Percentiles rank a stretch among this genome's conserved stretches.
These are phyloP conservation scores for Tetropium fuscum DNA, from an alignment of 2,888 invertebrate species.

Conservation along the genomic window DNA sequence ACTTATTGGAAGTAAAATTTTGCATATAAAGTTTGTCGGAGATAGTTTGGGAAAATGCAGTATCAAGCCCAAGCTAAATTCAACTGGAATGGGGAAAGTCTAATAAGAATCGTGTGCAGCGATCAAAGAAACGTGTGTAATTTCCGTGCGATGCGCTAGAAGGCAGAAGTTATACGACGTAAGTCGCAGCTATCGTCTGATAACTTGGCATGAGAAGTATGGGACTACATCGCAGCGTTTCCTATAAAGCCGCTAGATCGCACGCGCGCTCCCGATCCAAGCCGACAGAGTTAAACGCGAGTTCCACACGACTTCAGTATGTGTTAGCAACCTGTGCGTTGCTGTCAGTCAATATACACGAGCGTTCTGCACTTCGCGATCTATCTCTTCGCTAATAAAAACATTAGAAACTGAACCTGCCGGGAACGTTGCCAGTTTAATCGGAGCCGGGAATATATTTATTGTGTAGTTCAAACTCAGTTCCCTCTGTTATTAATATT, in stretches of 20 bases:
- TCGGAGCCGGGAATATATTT: constrained; percentile 5
- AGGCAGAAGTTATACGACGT: constrained; percentile 24
- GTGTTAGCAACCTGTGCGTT: constrained; percentile 64
- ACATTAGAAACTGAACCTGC: background rate
- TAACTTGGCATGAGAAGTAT: constrained; percentile 24
- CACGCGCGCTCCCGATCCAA: constrained; percentile 66
- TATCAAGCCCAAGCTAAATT: constrained; percentile 22
- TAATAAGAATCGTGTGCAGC: constrained; percentile 39
- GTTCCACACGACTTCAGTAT: constrained; percentile 68
- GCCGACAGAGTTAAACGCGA: constrained; percentile 65
- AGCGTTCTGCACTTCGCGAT: constrained; percentile 59
- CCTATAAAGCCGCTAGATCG: constrained; percentile 64
- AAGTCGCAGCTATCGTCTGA: constrained; percentile 33
- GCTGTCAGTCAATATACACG: constrained; percentile 56
- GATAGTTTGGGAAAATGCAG: constrained; percentile 29
- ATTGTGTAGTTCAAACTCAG: constrained; percentile 5
- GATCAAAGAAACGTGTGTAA: constrained; percentile 40
- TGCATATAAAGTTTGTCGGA: constrained; percentile 26
- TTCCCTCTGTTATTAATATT: background rate
- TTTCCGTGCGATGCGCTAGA: constrained; percentile 6
- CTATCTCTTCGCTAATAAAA: constrained; percentile 26
- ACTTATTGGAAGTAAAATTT: constrained; percentile 18
- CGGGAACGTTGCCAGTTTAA: background rate
- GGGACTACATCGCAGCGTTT: constrained; percentile 41
- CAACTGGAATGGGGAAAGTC: constrained; percentile 30